Base-by-base conservation (phyloP, 2,797 vertebrate genomes). In the Champsocephalus gunnari region DNA sequence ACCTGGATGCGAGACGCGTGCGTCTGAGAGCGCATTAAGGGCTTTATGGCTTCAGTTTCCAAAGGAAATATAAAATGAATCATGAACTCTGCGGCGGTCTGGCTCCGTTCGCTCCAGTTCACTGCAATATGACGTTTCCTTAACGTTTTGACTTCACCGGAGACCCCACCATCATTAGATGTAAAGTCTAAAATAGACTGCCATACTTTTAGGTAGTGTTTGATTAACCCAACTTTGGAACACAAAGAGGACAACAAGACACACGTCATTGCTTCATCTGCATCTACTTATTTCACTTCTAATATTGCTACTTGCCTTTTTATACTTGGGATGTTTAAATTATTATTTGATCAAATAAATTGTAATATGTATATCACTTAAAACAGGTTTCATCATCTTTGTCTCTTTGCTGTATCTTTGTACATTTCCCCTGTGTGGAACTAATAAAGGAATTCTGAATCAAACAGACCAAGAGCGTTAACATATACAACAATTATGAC, bases 1-100 rank as follows among this genome's bases (percentile, higher is more conserved):
- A 82, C 76, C 77, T 54, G 63, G 41, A 8, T 2, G 34, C 21
- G 48, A 64, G 59, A 64, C 44, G 12, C 51, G 28, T 10, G 1
- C 41, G 11, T 50, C 43, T 11, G 11, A 17, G 9, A 65, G 64
- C 41, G 68, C 74, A 61, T 75, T 28, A 54, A 5, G n/a, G 24
- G 53, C 43, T 24, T 45, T 5, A 13, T 24, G 61, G 57, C 54
- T 79, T 28, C 24, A 8, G 0, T 68, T 70, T 62, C 75, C 47
- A 71, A 38, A 79, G 55, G 67, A 73, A 61, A 78, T 28, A 1
- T 75, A 71, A 71, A 45, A 38, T 5, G 3, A 66, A 28, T 44
- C 49, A 12, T 51, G 55, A 67, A 24, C 60, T 44, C 57, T 14
- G 48, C 19, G 9, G 19, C 3, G 62, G 54, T 32, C 24, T 14